Percentiles rank a stretch among this genome's conserved stretches.
Conservation (phyloP, 1,140 invertebrate species). For the Drosophila pectinifera region DNA sequence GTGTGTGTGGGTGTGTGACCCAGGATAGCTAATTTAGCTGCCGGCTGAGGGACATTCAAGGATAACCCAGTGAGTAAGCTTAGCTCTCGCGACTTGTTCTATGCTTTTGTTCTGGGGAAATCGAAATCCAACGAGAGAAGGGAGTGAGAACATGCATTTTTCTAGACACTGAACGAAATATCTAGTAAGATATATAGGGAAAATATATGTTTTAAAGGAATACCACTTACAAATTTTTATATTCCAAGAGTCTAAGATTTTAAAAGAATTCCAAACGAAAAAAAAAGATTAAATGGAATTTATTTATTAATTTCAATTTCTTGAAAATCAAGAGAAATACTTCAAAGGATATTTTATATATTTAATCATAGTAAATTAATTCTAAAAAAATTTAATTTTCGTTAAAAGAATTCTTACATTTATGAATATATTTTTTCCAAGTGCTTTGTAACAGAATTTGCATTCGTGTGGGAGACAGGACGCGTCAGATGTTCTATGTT, state of each 20-base stretch:
- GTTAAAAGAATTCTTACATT: not conserved
- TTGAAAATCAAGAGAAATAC: too few species aligned
- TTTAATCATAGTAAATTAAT: not conserved
- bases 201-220: too few species aligned
- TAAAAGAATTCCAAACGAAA: too few species aligned
- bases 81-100: constrained; percentile 23
- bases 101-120: constrained; percentile 40
- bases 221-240: too few species aligned
- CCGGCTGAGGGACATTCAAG: constrained; percentile 58
- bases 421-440: not conserved
- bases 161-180: not conserved
- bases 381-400: not conserved
- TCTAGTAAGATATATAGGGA: too few species aligned
- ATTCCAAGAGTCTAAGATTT: too few species aligned
- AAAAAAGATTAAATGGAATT: too few species aligned
- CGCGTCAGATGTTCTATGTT: constrained; percentile 35
- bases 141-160: constrained; percentile 10
- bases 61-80: constrained; percentile 44
- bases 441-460: constrained; percentile 18
- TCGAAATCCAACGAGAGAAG: constrained; percentile 41
- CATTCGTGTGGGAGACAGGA: constrained; percentile 19
- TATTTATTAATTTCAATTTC: too few species aligned
- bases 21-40: constrained; percentile 66
- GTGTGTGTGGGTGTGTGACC: constrained; percentile 53
- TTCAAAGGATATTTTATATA: not conserved